Base-by-base conservation (phyloP, 1,140 invertebrate genomes). In the Atta colombica region DNA sequence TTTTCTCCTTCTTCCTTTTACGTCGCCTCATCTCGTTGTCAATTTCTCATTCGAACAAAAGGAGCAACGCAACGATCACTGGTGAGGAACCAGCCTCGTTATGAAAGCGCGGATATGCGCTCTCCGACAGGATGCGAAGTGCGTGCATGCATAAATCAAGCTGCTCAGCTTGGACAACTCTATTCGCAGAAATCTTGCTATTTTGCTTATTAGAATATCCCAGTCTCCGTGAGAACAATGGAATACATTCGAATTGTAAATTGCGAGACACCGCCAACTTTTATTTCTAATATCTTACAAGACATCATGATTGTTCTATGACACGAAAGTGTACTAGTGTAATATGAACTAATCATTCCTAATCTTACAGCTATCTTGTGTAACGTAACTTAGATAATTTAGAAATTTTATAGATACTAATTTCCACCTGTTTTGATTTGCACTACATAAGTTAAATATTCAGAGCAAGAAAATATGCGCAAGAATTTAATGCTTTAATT, bases 1-100 rank as follows among this genome's bases (percentile, higher is more conserved):
- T 31, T 31, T 71, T 12, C 25, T 51, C 8, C 10, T 28, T 25
- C 51, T 10, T 35, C n/a, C 35, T 39, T 21, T 49, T 25, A 55
- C 31, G 18, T 10, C 68, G 58, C 16, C 58, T 39, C 72, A 69
- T 69, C 55, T 55, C 72, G 18, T 75, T 68, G 69, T 78, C 55
- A 74, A 74, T 84, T 61, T 74, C 35, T 63, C 80, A 63, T 39
- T 75, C 58, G 71, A 69, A 89, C 84, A 88, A 89, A 89, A 84
- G 72, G 53, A 58, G 0, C 53, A 14, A 21, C 3, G n/a, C 49
- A 3, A 25, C 63, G 65, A 31, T 25, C 31, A 2, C 28, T 28
- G 21, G 35, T 65, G 80, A 81, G 60, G 63, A 35, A 51, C 61
- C 21, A 16, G 49, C 18, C 35, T 69, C 55, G 53, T 75, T 82